A percentile compares a stretch with the other conserved stretches of the same genome.
phyloP scores from a whole-genome alignment of 2,113 vertebrate species.

The Salvelinus namaycush region DNA sequence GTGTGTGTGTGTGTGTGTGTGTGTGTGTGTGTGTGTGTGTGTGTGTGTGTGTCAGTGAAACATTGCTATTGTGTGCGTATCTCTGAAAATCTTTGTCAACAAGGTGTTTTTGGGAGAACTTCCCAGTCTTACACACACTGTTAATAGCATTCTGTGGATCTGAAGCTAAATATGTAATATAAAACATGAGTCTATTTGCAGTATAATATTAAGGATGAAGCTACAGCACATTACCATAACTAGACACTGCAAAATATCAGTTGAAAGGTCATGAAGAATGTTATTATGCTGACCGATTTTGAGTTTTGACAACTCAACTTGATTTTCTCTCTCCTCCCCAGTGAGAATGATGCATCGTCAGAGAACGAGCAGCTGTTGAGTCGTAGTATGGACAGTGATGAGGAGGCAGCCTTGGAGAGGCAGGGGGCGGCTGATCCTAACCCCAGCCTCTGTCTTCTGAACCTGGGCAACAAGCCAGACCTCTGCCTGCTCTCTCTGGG shows the following conservation, averaged over 20 bases:
- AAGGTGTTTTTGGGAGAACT: conserved; percentile 61
- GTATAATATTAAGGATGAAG: no score
- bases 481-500: conserved; percentile 91
- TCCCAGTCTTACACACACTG: no score
- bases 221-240: background rate
- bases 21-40: conserved; percentile 10
- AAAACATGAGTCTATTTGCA: no score
- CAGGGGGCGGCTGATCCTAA: conserved; percentile 75
- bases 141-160: no score
- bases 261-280: background rate
- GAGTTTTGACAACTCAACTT: background rate
- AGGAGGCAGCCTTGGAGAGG: conserved; percentile 89
- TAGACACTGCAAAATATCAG: background rate
- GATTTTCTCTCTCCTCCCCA: conserved; percentile 50
- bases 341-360: conserved; percentile 96
- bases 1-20: conserved; percentile 1
- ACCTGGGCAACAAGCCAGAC: conserved; percentile 74
- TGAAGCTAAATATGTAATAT: no score
- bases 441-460: conserved; percentile 57
- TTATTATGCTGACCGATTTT: background rate
- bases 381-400: conserved; percentile 95
- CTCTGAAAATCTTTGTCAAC: conserved; percentile 55
- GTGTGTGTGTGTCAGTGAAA: conserved; percentile 43
- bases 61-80: conserved; percentile 70
- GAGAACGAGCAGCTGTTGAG: conserved; percentile 96